Evolutionary conservation across 1,140 invertebrate genomes (phyloP), one percentile per base, ranked within the genome.

Genomic region (Harlomillsia oculata): DNA sequence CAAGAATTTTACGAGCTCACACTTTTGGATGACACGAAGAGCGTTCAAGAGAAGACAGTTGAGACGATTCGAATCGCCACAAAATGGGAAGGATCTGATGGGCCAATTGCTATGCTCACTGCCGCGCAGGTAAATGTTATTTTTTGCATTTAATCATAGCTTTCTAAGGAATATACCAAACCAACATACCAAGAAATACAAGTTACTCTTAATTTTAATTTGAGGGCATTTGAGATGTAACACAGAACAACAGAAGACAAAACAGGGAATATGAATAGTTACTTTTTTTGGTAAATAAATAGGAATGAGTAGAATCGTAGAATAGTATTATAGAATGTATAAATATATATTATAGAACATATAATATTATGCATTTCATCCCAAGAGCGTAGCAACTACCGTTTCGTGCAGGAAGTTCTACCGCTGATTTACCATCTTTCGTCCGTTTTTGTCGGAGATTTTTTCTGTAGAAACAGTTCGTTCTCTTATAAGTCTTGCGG

Each of bases 1-100:
- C 93, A 97, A 80, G 93, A 97, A 74, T 97, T 97, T 75, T 98
- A 97, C 76, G 93, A 98, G 77, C 78, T 94, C 62, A 96, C 93
- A 43, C 78, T 97, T 57, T 78, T 97, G 67, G 92, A 97, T 76
- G 92, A 97, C 71, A 87, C 82, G 41, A 96, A 97, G 76, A 86
- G 87, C 49, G 81, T 90, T 56, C 88, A 95, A 71, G 87, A 96
- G 77, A 97, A 97, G 75, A 94, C 90, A 51, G 83, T 83, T 25
- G 94, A 97, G 75, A 96, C 92, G 29, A 83, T 95, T 66, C 83
- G 89, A 68, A 93, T 97, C 70, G 92, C 92, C 53, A 90, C 88
- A 69, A 94, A 94, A 29, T 59, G 61, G 56, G 61, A 59, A 40
- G 56, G 53, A 16, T 36, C 36, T 2, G 57, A 59, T 45, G 60